Evolutionary conservation across 2,797 vertebrate genomes (phyloP).

Genomic region (Clamator glandarius): DNA sequence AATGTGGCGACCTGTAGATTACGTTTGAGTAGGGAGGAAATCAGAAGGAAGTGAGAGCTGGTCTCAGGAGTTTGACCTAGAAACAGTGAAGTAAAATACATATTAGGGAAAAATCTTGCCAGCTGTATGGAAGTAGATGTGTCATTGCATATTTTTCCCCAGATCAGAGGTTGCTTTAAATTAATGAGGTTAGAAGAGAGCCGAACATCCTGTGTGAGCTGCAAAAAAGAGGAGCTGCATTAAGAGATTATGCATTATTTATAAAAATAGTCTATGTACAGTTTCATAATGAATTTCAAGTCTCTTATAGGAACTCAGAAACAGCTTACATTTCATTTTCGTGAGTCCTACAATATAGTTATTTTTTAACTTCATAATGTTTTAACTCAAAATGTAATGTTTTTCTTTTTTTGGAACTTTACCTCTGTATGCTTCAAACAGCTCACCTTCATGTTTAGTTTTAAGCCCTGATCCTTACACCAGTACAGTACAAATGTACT

Average conservation of each 20-base stretch:
- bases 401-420: neutral
- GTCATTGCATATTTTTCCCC: neutral
- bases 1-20: neutral
- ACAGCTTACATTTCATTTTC: neutral
- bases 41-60: neutral
- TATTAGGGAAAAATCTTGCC: neutral
- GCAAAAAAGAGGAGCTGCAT: neutral
- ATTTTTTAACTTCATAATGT: neutral
- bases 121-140: neutral
- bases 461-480: neutral
- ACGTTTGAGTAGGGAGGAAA: neutral
- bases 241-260: neutral
- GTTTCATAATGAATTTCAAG: neutral
- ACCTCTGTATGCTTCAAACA: neutral
- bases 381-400: neutral
- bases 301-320: neutral
- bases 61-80: neutral
- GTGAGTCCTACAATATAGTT: neutral
- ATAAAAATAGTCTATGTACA: neutral
- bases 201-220: accelerated
- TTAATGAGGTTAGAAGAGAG: neutral
- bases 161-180: neutral
- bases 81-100: neutral
- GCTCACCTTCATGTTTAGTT: neutral
- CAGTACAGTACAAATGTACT: neutral